Conservation (phyloP, 2,113 vertebrate species). For the Spea multiplicata region DNA sequence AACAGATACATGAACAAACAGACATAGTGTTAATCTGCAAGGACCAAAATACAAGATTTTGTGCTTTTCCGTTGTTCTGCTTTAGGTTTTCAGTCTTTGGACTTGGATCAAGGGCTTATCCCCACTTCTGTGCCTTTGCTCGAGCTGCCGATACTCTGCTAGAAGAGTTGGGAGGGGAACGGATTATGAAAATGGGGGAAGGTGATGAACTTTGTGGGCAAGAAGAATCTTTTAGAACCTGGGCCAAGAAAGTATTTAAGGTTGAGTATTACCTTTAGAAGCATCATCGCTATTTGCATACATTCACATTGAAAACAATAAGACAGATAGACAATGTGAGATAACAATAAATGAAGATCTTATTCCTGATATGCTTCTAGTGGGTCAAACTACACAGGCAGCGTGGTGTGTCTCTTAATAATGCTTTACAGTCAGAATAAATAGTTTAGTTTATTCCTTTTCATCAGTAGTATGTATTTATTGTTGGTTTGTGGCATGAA, state of each 20-base stretch:
- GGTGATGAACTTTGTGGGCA: constrained; percentile 97
- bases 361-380: no score
- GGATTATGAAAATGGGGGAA: constrained; percentile 96
- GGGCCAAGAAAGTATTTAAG: constrained; percentile 99
- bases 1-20: no score
- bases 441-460: no score
- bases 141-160: constrained; percentile 94
- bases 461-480: no score
- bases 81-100: constrained; percentile 93
- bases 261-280: constrained; percentile 57
- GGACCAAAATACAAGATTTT: background rate
- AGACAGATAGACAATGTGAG: no score
- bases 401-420: no score
- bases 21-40: no score
- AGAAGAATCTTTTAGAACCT: constrained; percentile 96
- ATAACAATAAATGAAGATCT: no score
- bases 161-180: constrained; percentile 93
- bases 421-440: no score
- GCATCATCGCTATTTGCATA: no score
- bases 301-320: no score
- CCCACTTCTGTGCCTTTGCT: constrained; percentile 97
- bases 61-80: background rate
- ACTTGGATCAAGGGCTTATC: constrained; percentile 93
- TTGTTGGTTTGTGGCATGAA: background rate
- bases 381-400: no score